A percentile compares a stretch with the other conserved stretches of the same genome.
Conservation (phyloP, 1,140 invertebrate species). For the Meloidogyne chitwoodi region DNA sequence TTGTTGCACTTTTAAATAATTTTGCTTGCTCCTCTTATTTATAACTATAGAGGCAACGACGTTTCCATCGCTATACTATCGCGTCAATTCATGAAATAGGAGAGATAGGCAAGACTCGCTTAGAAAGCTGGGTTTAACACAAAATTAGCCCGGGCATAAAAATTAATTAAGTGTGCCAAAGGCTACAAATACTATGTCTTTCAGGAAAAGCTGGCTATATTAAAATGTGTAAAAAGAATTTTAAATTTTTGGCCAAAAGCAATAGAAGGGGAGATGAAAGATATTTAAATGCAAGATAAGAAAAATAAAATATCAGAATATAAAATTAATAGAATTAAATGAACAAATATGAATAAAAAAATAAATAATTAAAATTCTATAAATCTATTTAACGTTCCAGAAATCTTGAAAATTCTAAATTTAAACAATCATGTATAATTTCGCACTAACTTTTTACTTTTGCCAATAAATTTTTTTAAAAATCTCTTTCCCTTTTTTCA, state of each 20-base stretch:
- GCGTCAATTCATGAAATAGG: background rate
- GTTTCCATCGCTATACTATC: background rate
- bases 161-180: constrained; percentile 24
- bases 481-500: background rate
- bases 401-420: no score
- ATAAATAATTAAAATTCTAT: no score
- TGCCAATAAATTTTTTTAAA: no score
- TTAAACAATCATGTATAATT: no score
- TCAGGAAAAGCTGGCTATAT: background rate
- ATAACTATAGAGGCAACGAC: background rate
- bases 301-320: background rate
- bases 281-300: background rate
- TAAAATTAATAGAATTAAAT: background rate
- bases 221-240: background rate
- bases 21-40: background rate
- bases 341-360: background rate
- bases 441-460: no score
- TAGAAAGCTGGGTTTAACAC: background rate
- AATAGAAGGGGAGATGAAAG: background rate
- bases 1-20: background rate
- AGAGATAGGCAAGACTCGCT: background rate
- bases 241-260: background rate
- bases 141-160: constrained; percentile 14
- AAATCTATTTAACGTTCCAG: no score
- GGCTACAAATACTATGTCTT: background rate